Conservation (phyloP, 64 coral and sea anemone species). For the Pocillopora damicornis region DNA sequence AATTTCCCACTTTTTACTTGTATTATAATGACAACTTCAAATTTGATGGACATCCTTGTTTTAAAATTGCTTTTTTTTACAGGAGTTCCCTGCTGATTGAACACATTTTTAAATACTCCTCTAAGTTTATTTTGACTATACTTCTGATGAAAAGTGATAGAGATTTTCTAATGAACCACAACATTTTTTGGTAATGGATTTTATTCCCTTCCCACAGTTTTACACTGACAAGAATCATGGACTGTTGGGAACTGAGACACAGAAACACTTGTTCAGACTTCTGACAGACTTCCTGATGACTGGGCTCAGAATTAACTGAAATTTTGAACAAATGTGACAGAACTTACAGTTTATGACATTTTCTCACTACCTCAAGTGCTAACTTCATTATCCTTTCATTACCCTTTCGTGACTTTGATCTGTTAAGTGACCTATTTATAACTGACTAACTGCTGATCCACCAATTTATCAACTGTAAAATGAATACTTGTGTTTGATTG, state of each 20-base stretch:
- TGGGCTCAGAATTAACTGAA: conserved; percentile 15
- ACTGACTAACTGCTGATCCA: background rate
- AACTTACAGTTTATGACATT: too few relatives aligned
- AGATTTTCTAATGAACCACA: background rate
- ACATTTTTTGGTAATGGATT: background rate
- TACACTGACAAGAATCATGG: conserved; percentile 84
- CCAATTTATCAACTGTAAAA: too few relatives aligned
- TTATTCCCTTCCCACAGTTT: conserved; percentile 38
- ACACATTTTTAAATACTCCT: too few relatives aligned
- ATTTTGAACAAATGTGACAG: background rate
- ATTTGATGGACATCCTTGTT: too few relatives aligned
- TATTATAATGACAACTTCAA: too few relatives aligned
- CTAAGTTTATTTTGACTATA: too few relatives aligned
- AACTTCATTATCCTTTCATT: background rate
- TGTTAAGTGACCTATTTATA: background rate
- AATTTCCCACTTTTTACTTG: too few relatives aligned
- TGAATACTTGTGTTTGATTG: too few relatives aligned
- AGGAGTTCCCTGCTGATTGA: too few relatives aligned
- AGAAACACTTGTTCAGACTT: conserved; percentile 51
- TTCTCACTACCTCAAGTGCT: too few relatives aligned
- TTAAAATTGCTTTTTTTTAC: too few relatives aligned
- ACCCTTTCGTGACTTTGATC: background rate
- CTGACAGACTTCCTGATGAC: conserved; percentile 65
- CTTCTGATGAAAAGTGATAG: too few relatives aligned
- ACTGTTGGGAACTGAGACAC: conserved; percentile 37